Percentiles rank a stretch among this genome's conserved stretches.
Conservation (phyloP, 2,888 invertebrate species). For the Meiosimyza platycephala region DNA sequence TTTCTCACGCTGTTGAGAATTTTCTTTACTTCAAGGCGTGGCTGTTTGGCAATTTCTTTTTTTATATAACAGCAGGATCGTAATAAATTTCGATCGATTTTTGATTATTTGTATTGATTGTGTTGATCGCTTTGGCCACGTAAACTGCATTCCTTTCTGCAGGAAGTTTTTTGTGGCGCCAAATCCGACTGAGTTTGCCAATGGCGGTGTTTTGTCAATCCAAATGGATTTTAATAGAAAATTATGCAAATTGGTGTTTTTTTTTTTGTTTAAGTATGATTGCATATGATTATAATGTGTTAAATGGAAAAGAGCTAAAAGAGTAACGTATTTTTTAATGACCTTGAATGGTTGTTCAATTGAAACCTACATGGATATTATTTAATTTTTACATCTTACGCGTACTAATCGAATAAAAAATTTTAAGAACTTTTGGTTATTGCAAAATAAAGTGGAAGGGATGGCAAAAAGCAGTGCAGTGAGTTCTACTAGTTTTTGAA, state of each 20-base stretch:
- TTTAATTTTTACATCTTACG: too few relatives aligned
- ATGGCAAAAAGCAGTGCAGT: too few relatives aligned
- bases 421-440: too few relatives aligned
- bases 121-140: not conserved
- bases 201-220: constrained; percentile 3
- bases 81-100: constrained; percentile 43
- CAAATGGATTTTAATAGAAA: constrained; percentile 20
- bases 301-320: not conserved
- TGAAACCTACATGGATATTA: too few relatives aligned
- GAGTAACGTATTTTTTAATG: constrained; percentile 1
- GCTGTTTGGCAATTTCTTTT: constrained; percentile 14
- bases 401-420: too few relatives aligned
- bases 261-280: not conserved
- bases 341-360: too few relatives aligned
- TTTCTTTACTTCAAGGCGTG: not conserved
- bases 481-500: too few relatives aligned
- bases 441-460: too few relatives aligned
- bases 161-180: not conserved
- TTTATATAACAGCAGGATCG: constrained; percentile 17
- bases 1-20: constrained; percentile 37
- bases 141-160: not conserved
- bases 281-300: not conserved
- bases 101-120: constrained; percentile 37
- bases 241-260: constrained; percentile 17
- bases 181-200: constrained; percentile 5